Conservation (phyloP, 1,140 invertebrate species). For the Hetaerina americana region DNA sequence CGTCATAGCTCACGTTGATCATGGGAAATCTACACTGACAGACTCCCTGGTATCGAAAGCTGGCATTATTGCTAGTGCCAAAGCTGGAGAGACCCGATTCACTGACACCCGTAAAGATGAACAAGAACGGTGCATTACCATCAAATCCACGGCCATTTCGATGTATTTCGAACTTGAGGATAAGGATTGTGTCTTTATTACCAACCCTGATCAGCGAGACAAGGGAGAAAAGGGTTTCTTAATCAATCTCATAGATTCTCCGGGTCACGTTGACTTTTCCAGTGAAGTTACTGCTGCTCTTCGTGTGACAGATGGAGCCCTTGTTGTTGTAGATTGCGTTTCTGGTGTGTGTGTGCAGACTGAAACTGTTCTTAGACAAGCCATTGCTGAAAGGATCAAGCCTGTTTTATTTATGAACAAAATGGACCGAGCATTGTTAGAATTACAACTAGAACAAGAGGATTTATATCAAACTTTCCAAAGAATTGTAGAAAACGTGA, state of each 20-base stretch:
- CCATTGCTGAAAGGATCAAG: slow-evolving; percentile 97
- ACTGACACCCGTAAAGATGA: slow-evolving; percentile 99
- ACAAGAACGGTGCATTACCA: slow-evolving; percentile 99
- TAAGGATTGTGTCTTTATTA: slow-evolving; percentile 84
- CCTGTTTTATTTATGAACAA: slow-evolving; percentile 99
- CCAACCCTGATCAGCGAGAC: slow-evolving; percentile 73
- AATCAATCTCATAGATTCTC: slow-evolving; percentile 98
- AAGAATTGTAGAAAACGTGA: slow-evolving; percentile 98
- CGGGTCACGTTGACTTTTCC: slow-evolving; percentile 98
- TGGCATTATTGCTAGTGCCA: slow-evolving; percentile 96
- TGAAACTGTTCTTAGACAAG: slow-evolving; percentile 96
- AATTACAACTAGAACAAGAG: slow-evolving; percentile 89
- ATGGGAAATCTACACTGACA: slow-evolving; percentile 98
- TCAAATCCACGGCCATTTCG: slow-evolving; percentile 99
- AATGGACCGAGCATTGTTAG: slow-evolving; percentile 95
- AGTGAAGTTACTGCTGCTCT: slow-evolving; percentile 98
- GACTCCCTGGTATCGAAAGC: slow-evolving; percentile 99
- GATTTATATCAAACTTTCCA: slow-evolving; percentile 99
- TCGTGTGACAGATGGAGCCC: slow-evolving; percentile 96
- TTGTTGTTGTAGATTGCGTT: slow-evolving; percentile 99
- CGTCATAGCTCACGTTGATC: slow-evolving; percentile 99
- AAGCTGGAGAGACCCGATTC: slow-evolving; percentile 97
- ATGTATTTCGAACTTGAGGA: slow-evolving; percentile 94
- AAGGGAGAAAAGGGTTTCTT: slow-evolving; percentile 90
- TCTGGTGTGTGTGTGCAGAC: slow-evolving; percentile 99